Percentiles rank a stretch among this genome's conserved stretches.
These are phyloP conservation scores for Carposina sasakii DNA, from an alignment of 1,140 invertebrate genomes.

Conservation along the genomic window DNA sequence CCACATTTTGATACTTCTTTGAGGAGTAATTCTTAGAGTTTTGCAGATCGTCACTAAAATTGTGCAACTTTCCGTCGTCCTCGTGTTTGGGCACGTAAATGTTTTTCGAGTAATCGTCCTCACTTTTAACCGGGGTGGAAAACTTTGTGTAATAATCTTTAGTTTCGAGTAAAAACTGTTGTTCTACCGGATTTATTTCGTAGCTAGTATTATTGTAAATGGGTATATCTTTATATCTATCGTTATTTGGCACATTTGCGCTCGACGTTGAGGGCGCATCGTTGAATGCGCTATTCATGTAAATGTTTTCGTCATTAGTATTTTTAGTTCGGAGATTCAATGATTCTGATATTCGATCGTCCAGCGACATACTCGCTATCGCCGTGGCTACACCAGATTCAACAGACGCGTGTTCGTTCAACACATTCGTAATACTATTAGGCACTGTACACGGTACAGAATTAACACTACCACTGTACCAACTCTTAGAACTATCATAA, in stretches of 20 bases:
- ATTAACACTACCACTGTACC: too few species aligned
- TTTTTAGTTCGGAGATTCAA: slow-evolving; percentile 63
- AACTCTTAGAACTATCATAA: too few species aligned
- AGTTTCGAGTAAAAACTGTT: slow-evolving; percentile 52
- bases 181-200: slow-evolving; percentile 47
- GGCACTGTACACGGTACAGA: too few species aligned
- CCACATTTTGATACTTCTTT: slow-evolving; percentile 56
- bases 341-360: slow-evolving; percentile 62
- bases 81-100: slow-evolving; percentile 58
- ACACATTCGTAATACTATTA: too few species aligned
- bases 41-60: slow-evolving; percentile 54
- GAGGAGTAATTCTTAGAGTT: slow-evolving; percentile 63
- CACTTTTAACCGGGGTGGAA: slow-evolving; percentile 41
- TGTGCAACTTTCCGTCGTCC: slow-evolving; percentile 46
- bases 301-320: slow-evolving; percentile 47
- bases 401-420: too few species aligned
- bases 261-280: slow-evolving; percentile 25
- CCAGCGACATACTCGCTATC: slow-evolving; percentile 53
- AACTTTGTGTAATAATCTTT: slow-evolving; percentile 62
- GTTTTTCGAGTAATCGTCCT: slow-evolving; percentile 55
- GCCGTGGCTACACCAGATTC: slow-evolving; percentile 31
- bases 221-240: slow-evolving; percentile 41
- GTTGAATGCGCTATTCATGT: slow-evolving; percentile 34
- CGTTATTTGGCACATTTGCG: slow-evolving; percentile 16
- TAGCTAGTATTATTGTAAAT: slow-evolving; percentile 55